A percentile compares a stretch with the other conserved stretches of the same genome.
phyloP scores from a whole-genome alignment of 1,140 invertebrate species.

The Colletes gigas region DNA sequence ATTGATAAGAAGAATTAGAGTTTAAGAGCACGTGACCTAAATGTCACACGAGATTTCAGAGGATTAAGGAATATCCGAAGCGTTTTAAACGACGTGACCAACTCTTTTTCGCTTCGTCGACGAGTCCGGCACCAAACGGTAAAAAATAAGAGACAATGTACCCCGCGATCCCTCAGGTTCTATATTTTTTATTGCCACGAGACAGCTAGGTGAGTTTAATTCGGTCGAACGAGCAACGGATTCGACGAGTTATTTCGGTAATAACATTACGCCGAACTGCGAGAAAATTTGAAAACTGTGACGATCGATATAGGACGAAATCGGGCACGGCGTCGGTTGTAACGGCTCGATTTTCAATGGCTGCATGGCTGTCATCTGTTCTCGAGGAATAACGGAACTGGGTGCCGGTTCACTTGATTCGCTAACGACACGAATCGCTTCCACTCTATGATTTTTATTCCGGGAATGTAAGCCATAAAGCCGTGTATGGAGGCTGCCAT shows the following conservation, averaged over 20 bases:
- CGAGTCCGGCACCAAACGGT: too few species aligned
- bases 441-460: conserved; percentile 35
- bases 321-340: neutral
- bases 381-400: conserved; percentile 14
- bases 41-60: too few species aligned
- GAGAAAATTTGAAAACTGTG: conserved; percentile 13
- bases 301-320: conserved; percentile 19
- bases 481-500: too few species aligned
- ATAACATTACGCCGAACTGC: conserved; percentile 15
- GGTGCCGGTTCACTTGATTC: conserved; percentile 19
- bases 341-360: conserved; percentile 45
- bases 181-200: neutral
- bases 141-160: too few species aligned
- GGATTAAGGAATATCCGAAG: too few species aligned
- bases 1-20: too few species aligned
- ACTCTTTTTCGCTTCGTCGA: too few species aligned
- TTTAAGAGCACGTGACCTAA: too few species aligned
- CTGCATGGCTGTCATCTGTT: conserved; percentile 38
- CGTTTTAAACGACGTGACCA: too few species aligned
- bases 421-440: conserved; percentile 34
- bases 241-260: conserved; percentile 9
- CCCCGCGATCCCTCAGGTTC: neutral
- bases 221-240: neutral
- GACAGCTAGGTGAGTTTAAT: neutral
- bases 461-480: conserved; percentile 10